These are phyloP conservation scores for Oxytorus armatus DNA, from an alignment of 2,888 invertebrate genomes.

Conservation along the genomic window DNA sequence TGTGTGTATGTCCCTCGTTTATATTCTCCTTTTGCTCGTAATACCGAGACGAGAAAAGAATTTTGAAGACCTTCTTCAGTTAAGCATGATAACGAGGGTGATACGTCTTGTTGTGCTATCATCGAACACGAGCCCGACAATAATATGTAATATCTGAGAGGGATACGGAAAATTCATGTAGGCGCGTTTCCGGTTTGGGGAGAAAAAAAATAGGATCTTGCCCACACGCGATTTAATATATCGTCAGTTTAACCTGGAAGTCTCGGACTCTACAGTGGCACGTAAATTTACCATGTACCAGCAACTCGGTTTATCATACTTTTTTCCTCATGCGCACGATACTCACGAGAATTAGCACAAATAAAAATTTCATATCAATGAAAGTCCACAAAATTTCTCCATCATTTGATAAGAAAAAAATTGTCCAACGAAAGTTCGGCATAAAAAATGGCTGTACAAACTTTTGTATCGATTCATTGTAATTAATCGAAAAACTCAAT, in stretches of 20 bases:
- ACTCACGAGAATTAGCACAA: no score
- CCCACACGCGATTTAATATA: conserved; percentile 42
- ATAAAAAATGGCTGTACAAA: no score
- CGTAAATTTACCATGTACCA: background rate
- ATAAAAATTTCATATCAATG: no score
- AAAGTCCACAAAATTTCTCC: no score
- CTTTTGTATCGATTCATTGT: no score
- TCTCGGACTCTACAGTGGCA: conserved; percentile 2
- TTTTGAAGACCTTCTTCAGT: background rate
- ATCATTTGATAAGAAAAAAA: no score
- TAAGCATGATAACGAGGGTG: background rate
- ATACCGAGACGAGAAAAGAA: conserved; percentile 22
- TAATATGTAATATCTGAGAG: background rate
- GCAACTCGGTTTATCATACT: background rate
- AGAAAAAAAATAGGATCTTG: conserved; percentile 6
- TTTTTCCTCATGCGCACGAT: background rate
- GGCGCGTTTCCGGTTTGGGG: conserved; percentile 46
- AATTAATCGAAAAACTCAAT: no score
- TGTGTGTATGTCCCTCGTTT: conserved; percentile 31
- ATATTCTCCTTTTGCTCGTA: conserved; percentile 17
- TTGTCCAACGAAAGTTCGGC: no score
- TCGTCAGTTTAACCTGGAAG: conserved; percentile 19
- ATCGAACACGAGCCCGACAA: background rate
- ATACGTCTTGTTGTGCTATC: background rate
- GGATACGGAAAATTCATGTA: conserved; percentile 40